phyloP scores from a whole-genome alignment of 2,113 vertebrate species.

The Gymnobelideus leadbeateri region DNA sequence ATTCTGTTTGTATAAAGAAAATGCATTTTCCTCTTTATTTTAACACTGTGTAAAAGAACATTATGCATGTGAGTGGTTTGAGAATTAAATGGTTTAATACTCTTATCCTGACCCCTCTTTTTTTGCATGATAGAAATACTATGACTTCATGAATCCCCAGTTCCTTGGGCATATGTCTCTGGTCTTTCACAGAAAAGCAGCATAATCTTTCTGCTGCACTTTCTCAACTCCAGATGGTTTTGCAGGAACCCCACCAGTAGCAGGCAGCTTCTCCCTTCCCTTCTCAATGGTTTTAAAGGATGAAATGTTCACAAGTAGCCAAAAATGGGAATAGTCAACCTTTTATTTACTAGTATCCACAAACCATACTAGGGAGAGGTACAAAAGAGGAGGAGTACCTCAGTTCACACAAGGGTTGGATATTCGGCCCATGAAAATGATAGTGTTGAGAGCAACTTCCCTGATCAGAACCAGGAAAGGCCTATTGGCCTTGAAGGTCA shows the following conservation, averaged over 20 bases:
- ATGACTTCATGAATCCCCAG: background rate
- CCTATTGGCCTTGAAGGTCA: slow-evolving; percentile 89
- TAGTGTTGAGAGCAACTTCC: slow-evolving; percentile 91
- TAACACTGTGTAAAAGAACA: slow-evolving; percentile 90
- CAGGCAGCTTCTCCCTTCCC: background rate
- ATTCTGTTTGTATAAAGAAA: slow-evolving; percentile 86
- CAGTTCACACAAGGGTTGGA: slow-evolving; percentile 88
- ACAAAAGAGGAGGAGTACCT: slow-evolving; percentile 28
- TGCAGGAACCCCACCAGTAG: background rate
- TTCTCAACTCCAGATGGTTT: slow-evolving; percentile 13
- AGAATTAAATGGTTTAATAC: slow-evolving; percentile 90
- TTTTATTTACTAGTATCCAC: slow-evolving; percentile 65
- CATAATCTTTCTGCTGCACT: background rate
- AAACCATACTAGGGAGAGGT: slow-evolving; percentile 53
- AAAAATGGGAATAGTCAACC: slow-evolving; percentile 33
- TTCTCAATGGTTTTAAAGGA: slow-evolving; percentile 44
- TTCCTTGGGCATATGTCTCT: background rate
- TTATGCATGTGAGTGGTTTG: slow-evolving; percentile 92
- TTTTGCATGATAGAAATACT: background rate
- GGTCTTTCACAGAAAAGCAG: background rate
- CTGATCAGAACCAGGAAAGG: slow-evolving; percentile 96
- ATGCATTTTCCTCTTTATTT: slow-evolving; percentile 87
- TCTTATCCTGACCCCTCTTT: slow-evolving; percentile 70
- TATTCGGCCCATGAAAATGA: slow-evolving; percentile 94
- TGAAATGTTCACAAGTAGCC: slow-evolving; percentile 28